A percentile compares a stretch with the other conserved stretches of the same genome.
Conservation (phyloP, 2,888 invertebrate species). For the Cataglyphis rosenhaueri region DNA sequence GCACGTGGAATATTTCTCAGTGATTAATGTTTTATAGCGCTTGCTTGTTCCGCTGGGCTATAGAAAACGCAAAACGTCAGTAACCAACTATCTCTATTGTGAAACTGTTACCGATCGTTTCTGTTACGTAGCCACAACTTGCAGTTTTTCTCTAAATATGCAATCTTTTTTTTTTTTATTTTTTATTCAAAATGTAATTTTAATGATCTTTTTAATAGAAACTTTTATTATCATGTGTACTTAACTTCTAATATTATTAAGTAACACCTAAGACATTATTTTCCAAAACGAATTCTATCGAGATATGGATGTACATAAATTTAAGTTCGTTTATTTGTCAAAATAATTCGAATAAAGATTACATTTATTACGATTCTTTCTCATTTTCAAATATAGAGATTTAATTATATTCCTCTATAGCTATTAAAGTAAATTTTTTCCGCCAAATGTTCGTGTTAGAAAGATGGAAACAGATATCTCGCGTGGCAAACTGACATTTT, state of each 20-base stretch:
- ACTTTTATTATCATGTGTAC: too few species aligned
- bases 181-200: not conserved
- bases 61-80: constrained; percentile 28
- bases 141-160: not conserved
- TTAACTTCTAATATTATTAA: not conserved
- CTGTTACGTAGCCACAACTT: not conserved
- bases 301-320: not conserved
- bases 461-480: not conserved
- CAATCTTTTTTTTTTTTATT: not conserved
- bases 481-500: not conserved
- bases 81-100: constrained; percentile 9
- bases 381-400: not conserved
- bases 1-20: constrained; percentile 46
- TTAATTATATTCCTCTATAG: not conserved
- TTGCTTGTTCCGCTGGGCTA: constrained; percentile 22
- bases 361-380: not conserved
- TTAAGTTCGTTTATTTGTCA: not conserved
- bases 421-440: not conserved
- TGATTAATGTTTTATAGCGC: constrained; percentile 39
- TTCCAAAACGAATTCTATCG: not conserved
- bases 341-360: not conserved
- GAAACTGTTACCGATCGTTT: constrained; percentile 27
- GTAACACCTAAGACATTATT: not conserved
- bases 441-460: not conserved
- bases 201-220: not conserved